Percentiles rank a stretch among this genome's conserved stretches.
Evolutionary conservation across 2,113 vertebrate species (phyloP).

Genomic region (Canis aureus): DNA sequence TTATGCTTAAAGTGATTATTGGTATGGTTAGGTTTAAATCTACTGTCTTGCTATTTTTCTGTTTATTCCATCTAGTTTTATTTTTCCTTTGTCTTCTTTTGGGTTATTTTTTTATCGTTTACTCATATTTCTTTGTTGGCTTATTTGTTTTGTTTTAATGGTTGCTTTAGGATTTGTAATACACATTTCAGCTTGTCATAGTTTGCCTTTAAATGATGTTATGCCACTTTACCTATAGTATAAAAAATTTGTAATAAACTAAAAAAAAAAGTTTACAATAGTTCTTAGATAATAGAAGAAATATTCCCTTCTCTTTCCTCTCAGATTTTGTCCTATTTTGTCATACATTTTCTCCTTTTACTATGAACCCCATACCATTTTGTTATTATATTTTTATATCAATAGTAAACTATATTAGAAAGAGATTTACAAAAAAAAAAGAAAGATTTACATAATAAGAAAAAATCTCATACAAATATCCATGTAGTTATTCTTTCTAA

Average conservation of each 20-base stretch:
- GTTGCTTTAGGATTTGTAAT: background rate
- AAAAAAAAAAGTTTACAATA: background rate
- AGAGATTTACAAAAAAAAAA: background rate
- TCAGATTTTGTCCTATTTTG: background rate
- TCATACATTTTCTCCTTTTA: background rate
- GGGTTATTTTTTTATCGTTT: background rate
- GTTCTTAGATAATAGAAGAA: background rate
- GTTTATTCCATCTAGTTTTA: background rate
- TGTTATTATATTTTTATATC: background rate
- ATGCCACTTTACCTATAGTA: background rate
- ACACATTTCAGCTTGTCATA: background rate
- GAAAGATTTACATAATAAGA: background rate
- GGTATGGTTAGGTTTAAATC: background rate
- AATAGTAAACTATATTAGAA: background rate
- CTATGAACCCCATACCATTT: background rate
- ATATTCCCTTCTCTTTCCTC: background rate
- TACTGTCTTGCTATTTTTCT: background rate
- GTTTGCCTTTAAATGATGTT: background rate
- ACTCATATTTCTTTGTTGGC: background rate
- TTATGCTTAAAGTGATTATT: slow-evolving; percentile 13
- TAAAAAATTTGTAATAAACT: background rate
- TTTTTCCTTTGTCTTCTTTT: background rate
- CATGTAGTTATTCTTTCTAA: background rate
- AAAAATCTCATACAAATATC: background rate
- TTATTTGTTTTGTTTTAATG: background rate